These are phyloP conservation scores for Globicephala melas DNA, from an alignment of 2,113 vertebrate genomes.

Conservation along the genomic window DNA sequence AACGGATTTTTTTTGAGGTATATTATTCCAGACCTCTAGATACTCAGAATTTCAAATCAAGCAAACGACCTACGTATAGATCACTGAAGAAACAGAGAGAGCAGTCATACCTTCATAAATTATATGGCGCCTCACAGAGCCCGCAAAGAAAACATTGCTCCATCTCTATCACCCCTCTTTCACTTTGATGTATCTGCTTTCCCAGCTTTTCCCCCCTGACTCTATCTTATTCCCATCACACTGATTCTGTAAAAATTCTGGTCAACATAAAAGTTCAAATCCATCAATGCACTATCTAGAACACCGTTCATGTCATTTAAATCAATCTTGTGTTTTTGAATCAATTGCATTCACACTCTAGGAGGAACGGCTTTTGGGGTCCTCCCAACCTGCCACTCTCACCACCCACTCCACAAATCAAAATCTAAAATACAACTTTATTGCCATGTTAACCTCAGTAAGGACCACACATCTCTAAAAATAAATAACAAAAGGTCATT, in stretches of 20 bases:
- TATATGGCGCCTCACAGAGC: not conserved
- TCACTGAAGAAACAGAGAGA: not conserved
- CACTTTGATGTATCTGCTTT: too few species aligned
- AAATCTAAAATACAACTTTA: not conserved
- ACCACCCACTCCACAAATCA: not conserved
- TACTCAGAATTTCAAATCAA: not conserved
- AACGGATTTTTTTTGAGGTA: not conserved
- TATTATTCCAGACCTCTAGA: not conserved
- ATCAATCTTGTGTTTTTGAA: not conserved
- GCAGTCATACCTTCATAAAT: not conserved
- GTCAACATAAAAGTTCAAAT: not conserved
- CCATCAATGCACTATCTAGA: not conserved
- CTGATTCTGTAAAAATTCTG: not conserved
- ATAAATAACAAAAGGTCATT: not conserved
- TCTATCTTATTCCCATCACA: not conserved
- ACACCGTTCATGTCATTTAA: not conserved
- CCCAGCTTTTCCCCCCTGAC: accelerated
- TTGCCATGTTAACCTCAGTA: not conserved
- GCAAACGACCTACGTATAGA: not conserved
- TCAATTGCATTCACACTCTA: not conserved
- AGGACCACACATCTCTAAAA: not conserved
- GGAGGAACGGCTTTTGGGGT: not conserved
- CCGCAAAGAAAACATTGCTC: not conserved
- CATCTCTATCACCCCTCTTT: not conserved
- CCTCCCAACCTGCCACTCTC: not conserved